Evolutionary conservation across 1,140 invertebrate genomes (phyloP), one percentile per base, ranked within the genome.

Genomic region (Dryas iulia): DNA sequence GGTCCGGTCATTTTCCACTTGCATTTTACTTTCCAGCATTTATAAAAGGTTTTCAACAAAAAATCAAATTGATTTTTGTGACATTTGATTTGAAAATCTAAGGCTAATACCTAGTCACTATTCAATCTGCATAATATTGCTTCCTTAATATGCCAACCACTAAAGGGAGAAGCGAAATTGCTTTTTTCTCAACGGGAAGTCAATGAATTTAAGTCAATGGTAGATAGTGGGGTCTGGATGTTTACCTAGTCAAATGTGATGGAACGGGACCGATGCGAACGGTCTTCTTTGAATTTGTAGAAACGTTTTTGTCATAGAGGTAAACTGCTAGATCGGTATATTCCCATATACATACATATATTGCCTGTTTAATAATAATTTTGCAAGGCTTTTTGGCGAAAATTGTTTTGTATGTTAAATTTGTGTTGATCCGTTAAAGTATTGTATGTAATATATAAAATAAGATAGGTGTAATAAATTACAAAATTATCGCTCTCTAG

Each of bases 91-190:
- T 66, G 2, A 59, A 69, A 69, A 59, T 69, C 67, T 69, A 69
- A 64, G 52, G 56, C 67, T 59, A 69, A 69, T 72, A 69, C 60
- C 60, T 63, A 71, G 72, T 71, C 56, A 74, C 64, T 73, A 70
- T 74, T 64, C 66, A 81, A 89, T 91, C 83, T 89, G 83, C 87
- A 91, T 90, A 89, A 88, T 87, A 92, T 90, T 91, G 87, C 84
- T 89, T 91, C 84, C 82, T 89, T 91, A 89, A 89, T 87, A 90
- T 86, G 78, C 82, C 76, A 77, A 81, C 73, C 65, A 71, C 76
- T 72, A 72, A 76, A 82, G 81, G 76, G 77, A 84, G 84, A 88
- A 69, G 71, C 81, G 78, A 85, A 85, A 87, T 90, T 87, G 83
- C 80, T 85, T 90, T 88, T 84, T 86, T 89, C 78, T 79, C 79